Evolutionary conservation across 2,888 invertebrate species (phyloP).

Genomic region (Labia minor): DNA sequence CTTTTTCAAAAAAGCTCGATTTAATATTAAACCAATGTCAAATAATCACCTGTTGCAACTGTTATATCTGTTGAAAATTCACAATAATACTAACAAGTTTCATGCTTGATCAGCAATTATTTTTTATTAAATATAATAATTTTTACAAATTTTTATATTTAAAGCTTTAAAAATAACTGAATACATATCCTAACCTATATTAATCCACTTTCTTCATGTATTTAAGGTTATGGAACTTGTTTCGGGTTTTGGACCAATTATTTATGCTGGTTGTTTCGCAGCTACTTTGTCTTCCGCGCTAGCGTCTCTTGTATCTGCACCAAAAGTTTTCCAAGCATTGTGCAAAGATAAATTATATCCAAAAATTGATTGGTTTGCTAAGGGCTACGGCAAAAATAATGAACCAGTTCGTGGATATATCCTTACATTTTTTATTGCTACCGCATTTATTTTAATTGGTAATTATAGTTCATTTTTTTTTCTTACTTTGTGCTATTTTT

Average conservation of each 20-base stretch:
- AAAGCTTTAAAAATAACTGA: too few relatives aligned
- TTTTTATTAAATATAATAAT: too few relatives aligned
- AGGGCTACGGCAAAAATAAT: conserved; percentile 67
- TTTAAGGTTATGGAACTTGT: conserved; percentile 70
- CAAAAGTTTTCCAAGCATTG: conserved; percentile 86
- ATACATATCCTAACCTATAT: too few relatives aligned
- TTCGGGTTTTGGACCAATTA: conserved; percentile 78
- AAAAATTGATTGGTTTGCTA: conserved; percentile 79
- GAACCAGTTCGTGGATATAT: conserved; percentile 84
- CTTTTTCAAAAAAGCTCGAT: too few relatives aligned
- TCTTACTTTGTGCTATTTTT: too few relatives aligned
- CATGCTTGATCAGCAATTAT: too few relatives aligned
- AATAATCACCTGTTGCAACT: too few relatives aligned
- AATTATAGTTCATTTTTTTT: conserved; percentile 31
- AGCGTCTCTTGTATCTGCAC: conserved; percentile 91
- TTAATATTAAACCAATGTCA: too few relatives aligned
- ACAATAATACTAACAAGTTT: too few relatives aligned
- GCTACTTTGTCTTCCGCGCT: conserved; percentile 93
- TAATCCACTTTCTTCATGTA: conserved; percentile 20
- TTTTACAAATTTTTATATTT: too few relatives aligned
- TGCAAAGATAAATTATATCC: conserved; percentile 93
- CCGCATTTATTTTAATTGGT: conserved; percentile 81
- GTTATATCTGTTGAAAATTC: too few relatives aligned
- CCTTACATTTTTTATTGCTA: conserved; percentile 81
- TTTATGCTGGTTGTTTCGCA: conserved; percentile 94